phyloP scores from a whole-genome alignment of 2,113 vertebrate species.

The zebrafish (Danio rerio) region GRCz12tu NC_133200.1:8777001-8777500 shows the following conservation, averaged over 20 bases:
- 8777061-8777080: not conserved
- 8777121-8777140: slow-evolving; percentile 31
- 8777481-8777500: not conserved
- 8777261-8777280: not conserved
- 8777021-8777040: not conserved
- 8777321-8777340: slow-evolving; percentile 54
- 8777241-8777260: not conserved
- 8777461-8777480: not conserved
- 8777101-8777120: slow-evolving; percentile 9
- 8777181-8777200: slow-evolving; percentile 1
- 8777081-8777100: slow-evolving; percentile 33
- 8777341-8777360: slow-evolving; percentile 55
- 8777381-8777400: slow-evolving; percentile 54
- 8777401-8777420: slow-evolving; percentile 31
- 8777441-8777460: not conserved
- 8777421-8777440: slow-evolving; percentile 37
- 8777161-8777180: not conserved
- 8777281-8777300: slow-evolving; percentile 8
- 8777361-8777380: slow-evolving; percentile 58
- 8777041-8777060: not conserved
- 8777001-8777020: not conserved
- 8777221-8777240: not conserved
- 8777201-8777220: not conserved
- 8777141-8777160: not conserved
- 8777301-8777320: slow-evolving; percentile 45